Base-by-base conservation (phyloP, 1,140 invertebrate species). In the Microplitis demolitor region DNA sequence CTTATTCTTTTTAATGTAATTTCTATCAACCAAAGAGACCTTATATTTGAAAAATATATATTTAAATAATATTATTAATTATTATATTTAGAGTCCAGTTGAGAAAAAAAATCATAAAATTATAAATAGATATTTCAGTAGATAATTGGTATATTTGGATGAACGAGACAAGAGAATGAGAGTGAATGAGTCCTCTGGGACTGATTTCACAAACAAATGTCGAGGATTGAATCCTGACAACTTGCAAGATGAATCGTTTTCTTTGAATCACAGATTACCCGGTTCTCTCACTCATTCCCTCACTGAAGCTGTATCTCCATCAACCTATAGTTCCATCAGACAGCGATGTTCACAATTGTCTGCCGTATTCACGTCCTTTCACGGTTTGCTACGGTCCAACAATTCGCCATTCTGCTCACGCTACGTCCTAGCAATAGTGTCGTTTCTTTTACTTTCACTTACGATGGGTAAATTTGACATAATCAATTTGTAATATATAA, bases 151-250 rank as follows among this genome's bases (percentile, higher is more conserved):
- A 11, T 11, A 24, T 58, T 61, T 62, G 11, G 14, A 68, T 24
- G 51, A 67, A 16, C 24, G 13, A 64, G 60, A n/a, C 53, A 51
- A 71, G 67, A 70, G 50, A 33, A 58, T 64, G 68, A 63, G 66
- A 74, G 71, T 71, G 77, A 73, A 82, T 69, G 76, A 82, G 77
- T 85, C 78, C 84, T 80, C 50, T 74, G 82, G 79, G 84, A 83
- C 83, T 86, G 84, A 85, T 85, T 85, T 82, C 77, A 81, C 84
- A 86, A 86, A 85, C 85, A 86, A 87, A 86, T 87, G 82, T 81
- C 84, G 83, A 80, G 83, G 82, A 87, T 87, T 85, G 83, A 85
- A 86, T 84, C 78, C 80, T 85, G 84, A 84, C 83, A 84, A 84
- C 79, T 83, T 75, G 79, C 80, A 87, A 87, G 85, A 86, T 85